Conservation (phyloP, 2,113 vertebrate species). For the Ciconia stormi region DNA sequence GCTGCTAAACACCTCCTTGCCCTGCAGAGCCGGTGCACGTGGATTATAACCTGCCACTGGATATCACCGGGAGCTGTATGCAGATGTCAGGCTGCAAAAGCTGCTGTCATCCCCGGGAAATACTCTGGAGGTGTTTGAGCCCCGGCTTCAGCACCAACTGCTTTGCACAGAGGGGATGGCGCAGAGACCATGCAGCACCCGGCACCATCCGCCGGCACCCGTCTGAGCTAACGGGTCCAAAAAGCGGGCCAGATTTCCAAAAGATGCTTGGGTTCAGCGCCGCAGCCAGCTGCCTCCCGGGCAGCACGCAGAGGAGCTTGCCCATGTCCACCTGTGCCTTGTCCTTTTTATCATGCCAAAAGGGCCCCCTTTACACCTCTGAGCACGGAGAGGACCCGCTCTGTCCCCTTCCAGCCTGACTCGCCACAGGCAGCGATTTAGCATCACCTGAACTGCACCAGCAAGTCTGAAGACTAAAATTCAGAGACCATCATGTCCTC, state of each 20-base stretch:
- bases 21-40: neutral
- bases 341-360: neutral
- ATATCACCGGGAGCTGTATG: neutral
- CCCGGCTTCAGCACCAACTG: neutral
- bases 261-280: neutral
- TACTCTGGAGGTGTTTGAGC: neutral
- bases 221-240: neutral
- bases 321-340: neutral
- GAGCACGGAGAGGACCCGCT: neutral
- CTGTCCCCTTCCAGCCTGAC: neutral
- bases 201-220: neutral
- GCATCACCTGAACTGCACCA: neutral
- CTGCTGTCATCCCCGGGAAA: neutral
- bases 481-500: neutral
- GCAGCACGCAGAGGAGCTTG: neutral
- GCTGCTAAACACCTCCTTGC: neutral
- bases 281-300: neutral
- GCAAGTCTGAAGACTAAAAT: neutral
- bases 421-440: fast-evolving
- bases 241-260: neutral
- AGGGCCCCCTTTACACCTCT: neutral
- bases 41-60: neutral
- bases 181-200: fast-evolving
- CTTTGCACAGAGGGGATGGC: neutral
- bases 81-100: neutral